Conservation (phyloP, 2,797 vertebrate species). For the Bovichtus diacanthus region DNA sequence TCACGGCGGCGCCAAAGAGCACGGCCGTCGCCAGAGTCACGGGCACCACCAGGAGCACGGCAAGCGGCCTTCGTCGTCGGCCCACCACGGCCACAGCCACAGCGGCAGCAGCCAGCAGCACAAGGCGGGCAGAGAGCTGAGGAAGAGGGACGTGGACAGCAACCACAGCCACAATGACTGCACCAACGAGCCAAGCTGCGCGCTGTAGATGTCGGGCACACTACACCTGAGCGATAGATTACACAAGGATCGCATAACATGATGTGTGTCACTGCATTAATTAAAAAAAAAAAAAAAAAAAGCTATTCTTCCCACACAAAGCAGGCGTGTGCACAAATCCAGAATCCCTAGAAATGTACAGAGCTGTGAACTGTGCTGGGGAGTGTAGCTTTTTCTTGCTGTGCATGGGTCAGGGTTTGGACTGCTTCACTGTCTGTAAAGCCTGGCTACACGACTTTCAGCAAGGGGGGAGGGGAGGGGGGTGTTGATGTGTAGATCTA, state of each 20-base stretch:
- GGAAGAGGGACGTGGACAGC: constrained; percentile 87
- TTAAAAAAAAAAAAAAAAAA: no score
- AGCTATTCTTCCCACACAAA: constrained; percentile 67
- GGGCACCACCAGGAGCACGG: constrained; percentile 65
- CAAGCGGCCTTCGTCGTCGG: constrained; percentile 47
- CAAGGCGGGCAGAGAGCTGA: constrained; percentile 90
- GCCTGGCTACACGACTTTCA: constrained; percentile 54
- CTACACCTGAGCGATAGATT: constrained; percentile 48
- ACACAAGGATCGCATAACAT: constrained; percentile 49
- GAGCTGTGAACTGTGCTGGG: constrained; percentile 49
- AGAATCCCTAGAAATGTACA: constrained; percentile 33
- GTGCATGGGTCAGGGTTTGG: constrained; percentile 48
- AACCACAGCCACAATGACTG: constrained; percentile 83
- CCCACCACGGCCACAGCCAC: constrained; percentile 63
- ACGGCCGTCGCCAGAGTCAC: constrained; percentile 66
- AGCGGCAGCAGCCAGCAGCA: constrained; percentile 69
- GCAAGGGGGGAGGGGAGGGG: constrained; percentile 2
- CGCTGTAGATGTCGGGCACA: constrained; percentile 82
- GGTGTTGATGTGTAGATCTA: constrained; percentile 55
- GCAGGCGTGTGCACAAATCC: constrained; percentile 35
- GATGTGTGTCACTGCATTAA: constrained; percentile 61
- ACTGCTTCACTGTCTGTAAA: constrained; percentile 64
- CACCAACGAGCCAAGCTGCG: constrained; percentile 87
- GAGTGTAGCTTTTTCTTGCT: constrained; percentile 65
- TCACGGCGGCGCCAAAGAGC: constrained; percentile 53